Evolutionary conservation across 2,888 invertebrate genomes (phyloP), one percentile per base, ranked within the genome.

Genomic region (Himalopsyche kuldschensis): DNA sequence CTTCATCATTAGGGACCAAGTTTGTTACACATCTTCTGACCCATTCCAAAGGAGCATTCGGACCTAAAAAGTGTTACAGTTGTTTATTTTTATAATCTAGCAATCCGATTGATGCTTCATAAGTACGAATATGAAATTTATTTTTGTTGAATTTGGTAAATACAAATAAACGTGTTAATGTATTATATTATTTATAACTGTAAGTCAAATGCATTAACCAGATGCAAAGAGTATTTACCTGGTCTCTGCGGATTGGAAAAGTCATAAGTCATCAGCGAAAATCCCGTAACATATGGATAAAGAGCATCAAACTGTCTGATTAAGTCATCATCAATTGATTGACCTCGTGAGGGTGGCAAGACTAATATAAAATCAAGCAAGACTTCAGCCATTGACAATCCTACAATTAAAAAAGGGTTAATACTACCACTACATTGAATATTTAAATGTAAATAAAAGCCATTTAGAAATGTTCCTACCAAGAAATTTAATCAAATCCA

Each of bases 191-290:
- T 41, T 2, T 41, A 41, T 41, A 41, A 41, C 2, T 15, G 4
- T 15, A 35, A 35, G 35, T 6, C 10, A 8, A 41, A 41, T 15
- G 41, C 41, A 41, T 41, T 15, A 41, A 41, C 41, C 4, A 77
- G n/a, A 75, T 84, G 35, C 24, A 48, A n/a, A n/a, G n/a, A 46
- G 76, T 82, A 81, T 83, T 88, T 88, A 94, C 96, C 96, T 87
- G 97, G 97, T 87, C 95, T 93, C 88, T 96, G 95, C 15, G 95
- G 92, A 89, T 91, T 96, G 2, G 98, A 98, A 90, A 94, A 98
- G 89, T 99, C 98, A 88, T 99, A 99, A 0, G 98, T 98, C 98
- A 98, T 98, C n/a, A 99, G 92, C 46, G 98, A 98, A 88, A 98
- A 97, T 31, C 94, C 96, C 87, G 95, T 95, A 0, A 98, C 94